Evolutionary conservation across 2,797 vertebrate species (phyloP).

Genomic region (Cercopithecus hamlyni): DNA sequence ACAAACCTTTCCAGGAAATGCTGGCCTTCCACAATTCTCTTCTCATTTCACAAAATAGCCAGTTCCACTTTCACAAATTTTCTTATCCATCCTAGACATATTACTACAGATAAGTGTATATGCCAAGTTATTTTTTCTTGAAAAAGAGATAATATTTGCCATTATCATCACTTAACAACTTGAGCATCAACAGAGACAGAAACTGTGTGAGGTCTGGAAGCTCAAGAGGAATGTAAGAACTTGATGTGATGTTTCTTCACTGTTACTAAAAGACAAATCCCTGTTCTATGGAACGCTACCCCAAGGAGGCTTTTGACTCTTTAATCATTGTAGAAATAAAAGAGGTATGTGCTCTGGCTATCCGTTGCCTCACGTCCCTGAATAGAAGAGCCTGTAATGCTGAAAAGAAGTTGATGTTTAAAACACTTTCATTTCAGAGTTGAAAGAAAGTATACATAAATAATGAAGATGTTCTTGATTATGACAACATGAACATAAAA

Average conservation of each 20-base stretch:
- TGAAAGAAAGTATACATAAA: constrained; percentile 42
- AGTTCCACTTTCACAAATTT: background rate
- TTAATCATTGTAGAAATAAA: background rate
- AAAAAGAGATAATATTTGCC: background rate
- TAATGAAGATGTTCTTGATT: background rate
- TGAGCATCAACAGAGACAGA: background rate
- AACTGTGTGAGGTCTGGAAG: background rate
- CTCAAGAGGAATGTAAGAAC: background rate
- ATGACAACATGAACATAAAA: background rate
- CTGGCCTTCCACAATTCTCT: background rate
- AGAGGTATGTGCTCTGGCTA: background rate
- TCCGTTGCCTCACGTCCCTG: background rate
- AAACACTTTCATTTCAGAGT: background rate
- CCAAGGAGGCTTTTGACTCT: background rate
- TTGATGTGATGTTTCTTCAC: background rate
- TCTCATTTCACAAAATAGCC: constrained; percentile 1
- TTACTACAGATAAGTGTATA: background rate
- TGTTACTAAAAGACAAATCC: background rate
- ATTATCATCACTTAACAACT: background rate
- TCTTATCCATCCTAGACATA: background rate
- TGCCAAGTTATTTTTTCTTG: background rate
- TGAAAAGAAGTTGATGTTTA: background rate
- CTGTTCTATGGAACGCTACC: background rate
- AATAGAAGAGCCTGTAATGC: background rate
- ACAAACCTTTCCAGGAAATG: background rate